Percentiles rank a stretch among this genome's conserved stretches.
phyloP scores from a whole-genome alignment of 2,113 vertebrate species.

The Rhynchopsitta pachyrhyncha region DNA sequence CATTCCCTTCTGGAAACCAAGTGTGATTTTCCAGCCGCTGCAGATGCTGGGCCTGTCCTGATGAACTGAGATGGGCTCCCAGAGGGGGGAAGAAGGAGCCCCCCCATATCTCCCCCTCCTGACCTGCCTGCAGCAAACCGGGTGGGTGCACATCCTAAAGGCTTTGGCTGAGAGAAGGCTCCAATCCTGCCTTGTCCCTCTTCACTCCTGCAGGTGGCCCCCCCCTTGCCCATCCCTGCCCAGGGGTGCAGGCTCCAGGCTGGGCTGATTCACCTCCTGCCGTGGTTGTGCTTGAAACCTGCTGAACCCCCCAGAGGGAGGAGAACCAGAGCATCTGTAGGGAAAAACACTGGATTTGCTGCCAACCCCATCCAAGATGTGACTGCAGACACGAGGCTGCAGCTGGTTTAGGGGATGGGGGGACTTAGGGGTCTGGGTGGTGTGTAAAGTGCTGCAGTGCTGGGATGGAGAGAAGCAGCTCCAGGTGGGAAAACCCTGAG shows the following conservation, averaged over 20 bases:
- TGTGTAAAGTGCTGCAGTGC: background rate
- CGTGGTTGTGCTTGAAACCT: background rate
- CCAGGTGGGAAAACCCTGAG: accelerated
- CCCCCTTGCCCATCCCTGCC: too few relatives aligned
- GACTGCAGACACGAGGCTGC: background rate
- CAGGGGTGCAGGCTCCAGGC: background rate
- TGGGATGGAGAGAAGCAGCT: background rate
- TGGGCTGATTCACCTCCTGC: conserved; percentile 15
- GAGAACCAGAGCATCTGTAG: background rate
- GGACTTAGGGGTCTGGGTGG: accelerated
- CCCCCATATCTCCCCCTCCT: too few relatives aligned
- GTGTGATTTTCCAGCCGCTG: conserved; percentile 16
- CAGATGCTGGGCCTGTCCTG: conserved; percentile 36
- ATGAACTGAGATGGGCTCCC: background rate
- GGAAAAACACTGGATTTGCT: background rate
- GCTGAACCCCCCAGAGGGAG: background rate
- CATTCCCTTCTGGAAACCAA: conserved; percentile 34
- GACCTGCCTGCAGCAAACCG: background rate
- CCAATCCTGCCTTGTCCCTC: background rate
- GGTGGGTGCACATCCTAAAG: background rate
- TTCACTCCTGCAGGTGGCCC: background rate
- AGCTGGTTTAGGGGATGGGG: background rate
- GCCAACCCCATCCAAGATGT: background rate
- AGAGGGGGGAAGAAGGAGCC: background rate
- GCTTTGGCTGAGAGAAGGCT: background rate